Conservation (phyloP, 2,113 vertebrate species). For the Sceloporus undulatus region DNA sequence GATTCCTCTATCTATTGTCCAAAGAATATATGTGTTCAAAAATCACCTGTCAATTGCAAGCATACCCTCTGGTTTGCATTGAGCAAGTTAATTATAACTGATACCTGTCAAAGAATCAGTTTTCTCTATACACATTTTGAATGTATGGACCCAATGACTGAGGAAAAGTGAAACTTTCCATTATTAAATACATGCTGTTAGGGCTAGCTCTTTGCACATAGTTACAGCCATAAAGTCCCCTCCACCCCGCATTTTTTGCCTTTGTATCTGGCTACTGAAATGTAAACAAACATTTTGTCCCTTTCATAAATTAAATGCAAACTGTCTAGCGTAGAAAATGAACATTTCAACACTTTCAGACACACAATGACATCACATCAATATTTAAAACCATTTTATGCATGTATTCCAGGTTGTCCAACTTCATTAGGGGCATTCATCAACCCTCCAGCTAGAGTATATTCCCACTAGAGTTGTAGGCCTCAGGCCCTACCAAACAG, state of each 20-base stretch:
- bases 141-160: constrained; percentile 50
- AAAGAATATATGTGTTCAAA: constrained; percentile 37
- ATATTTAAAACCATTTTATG: constrained; percentile 99
- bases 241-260: constrained; percentile 41
- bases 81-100: constrained; percentile 48
- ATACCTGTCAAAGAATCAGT: constrained; percentile 37
- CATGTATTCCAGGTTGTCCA: constrained; percentile 98
- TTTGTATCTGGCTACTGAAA: constrained; percentile 78
- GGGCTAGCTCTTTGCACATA: constrained; percentile 36
- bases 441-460: constrained; percentile 86
- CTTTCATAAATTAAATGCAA: constrained; percentile 83
- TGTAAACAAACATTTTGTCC: constrained; percentile 85
- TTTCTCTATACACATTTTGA: constrained; percentile 42
- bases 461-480: constrained; percentile 86
- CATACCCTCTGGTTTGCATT: constrained; percentile 28
- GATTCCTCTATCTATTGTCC: neutral
- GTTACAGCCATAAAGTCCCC: constrained; percentile 37
- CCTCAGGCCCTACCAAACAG: constrained; percentile 87
- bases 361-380: constrained; percentile 93
- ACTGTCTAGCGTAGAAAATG: constrained; percentile 92
- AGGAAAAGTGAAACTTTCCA: neutral
- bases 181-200: constrained; percentile 47
- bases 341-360: constrained; percentile 94
- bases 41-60: constrained; percentile 36
- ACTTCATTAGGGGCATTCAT: constrained; percentile 99